Percentiles rank a stretch among this genome's conserved stretches.
Evolutionary conservation across 2,113 vertebrate genomes (phyloP).

Genomic region (Alligator sinensis): DNA sequence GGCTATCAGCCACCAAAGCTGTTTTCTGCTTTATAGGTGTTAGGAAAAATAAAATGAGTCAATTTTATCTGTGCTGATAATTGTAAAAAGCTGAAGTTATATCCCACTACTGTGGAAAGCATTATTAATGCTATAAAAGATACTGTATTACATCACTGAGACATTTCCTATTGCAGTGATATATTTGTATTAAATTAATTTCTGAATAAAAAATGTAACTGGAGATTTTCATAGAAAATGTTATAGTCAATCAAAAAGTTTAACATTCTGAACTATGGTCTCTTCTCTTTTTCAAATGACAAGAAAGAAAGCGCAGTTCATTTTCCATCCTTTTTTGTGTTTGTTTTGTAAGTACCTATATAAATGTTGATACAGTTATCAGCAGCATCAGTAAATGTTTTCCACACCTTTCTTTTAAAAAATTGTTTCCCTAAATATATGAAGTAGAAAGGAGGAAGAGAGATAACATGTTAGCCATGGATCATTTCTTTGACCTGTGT

Average conservation of each 20-base stretch:
- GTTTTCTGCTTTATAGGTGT: background rate
- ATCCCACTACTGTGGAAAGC: background rate
- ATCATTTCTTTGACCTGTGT: background rate
- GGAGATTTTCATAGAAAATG: background rate
- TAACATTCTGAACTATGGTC: background rate
- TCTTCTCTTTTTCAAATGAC: background rate
- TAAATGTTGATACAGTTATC: background rate
- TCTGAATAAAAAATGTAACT: background rate
- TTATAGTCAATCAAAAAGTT: background rate
- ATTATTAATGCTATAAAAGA: background rate
- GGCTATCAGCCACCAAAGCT: background rate
- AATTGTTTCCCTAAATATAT: background rate
- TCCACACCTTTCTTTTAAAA: background rate
- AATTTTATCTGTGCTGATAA: background rate
- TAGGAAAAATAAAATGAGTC: background rate
- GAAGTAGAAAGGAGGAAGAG: background rate
- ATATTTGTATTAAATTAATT: slow-evolving; percentile 20
- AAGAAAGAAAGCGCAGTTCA: background rate
- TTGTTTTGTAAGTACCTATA: background rate
- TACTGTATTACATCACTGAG: background rate
- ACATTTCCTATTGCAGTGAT: background rate
- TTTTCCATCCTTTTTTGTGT: background rate
- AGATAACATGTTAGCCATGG: background rate
- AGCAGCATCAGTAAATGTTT: background rate
- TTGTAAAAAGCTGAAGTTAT: background rate